phyloP scores from a whole-genome alignment of 2,888 invertebrate species.

The Nephrocerus scutellatus region DNA sequence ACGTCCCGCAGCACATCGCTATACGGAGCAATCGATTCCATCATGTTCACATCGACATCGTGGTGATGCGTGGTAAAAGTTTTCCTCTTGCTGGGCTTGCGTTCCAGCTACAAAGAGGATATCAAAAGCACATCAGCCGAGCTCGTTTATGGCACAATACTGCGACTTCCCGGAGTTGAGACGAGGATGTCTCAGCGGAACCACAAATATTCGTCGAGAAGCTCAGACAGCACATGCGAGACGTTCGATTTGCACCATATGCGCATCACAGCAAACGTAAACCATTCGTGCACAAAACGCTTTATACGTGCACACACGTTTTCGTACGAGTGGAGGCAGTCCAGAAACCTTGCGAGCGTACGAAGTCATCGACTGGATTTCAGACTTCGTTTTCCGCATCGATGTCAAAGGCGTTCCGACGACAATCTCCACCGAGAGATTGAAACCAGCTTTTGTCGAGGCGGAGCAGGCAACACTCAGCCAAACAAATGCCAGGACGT shows the following conservation, averaged over 20 bases:
- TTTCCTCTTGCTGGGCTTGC: slow-evolving; percentile 36
- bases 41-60: slow-evolving; percentile 13
- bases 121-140: slow-evolving; percentile 29
- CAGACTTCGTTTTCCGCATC: too few species aligned
- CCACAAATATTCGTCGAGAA: slow-evolving; percentile 11
- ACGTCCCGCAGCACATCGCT: slow-evolving; percentile 3
- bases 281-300: slow-evolving; percentile 15
- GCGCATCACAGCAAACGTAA: slow-evolving; percentile 13
- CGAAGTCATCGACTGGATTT: too few species aligned
- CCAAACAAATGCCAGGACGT: too few species aligned
- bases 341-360: slow-evolving; percentile 14
- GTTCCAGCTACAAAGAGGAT: slow-evolving; percentile 31
- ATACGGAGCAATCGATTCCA: slow-evolving; percentile 4
- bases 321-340: slow-evolving; percentile 18
- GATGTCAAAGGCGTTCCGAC: too few species aligned
- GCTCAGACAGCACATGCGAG: slow-evolving; percentile 13
- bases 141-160: slow-evolving; percentile 30
- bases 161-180: slow-evolving; percentile 27
- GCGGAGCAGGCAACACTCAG: too few species aligned
- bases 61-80: slow-evolving; percentile 10
- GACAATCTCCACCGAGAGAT: too few species aligned
- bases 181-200: slow-evolving; percentile 11
- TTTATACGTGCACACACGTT: slow-evolving; percentile 14
- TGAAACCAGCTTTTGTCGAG: too few species aligned
- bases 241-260: slow-evolving; percentile 11